Percentiles rank a stretch among this genome's conserved stretches.
phyloP scores from a whole-genome alignment of 1,140 invertebrate species.

The Apis dorsata region DNA sequence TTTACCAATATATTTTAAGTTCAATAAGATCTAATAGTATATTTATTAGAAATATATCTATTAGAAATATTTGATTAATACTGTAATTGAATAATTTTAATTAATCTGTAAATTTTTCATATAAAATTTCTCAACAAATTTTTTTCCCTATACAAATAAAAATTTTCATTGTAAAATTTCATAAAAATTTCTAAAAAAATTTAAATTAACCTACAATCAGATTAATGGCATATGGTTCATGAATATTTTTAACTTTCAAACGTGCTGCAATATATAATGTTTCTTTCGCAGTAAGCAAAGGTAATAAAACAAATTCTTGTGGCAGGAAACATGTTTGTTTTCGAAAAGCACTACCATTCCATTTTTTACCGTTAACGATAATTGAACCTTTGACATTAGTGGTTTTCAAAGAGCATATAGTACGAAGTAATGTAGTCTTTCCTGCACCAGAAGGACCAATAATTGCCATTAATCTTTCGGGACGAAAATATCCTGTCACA shows the following conservation, averaged over 20 bases:
- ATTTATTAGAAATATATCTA: too few relatives aligned
- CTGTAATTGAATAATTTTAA: too few relatives aligned
- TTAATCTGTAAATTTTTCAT: too few relatives aligned
- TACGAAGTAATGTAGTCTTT: constrained; percentile 89
- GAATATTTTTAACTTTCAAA: constrained; percentile 80
- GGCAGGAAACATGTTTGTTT: constrained; percentile 84
- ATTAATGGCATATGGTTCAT: not conserved
- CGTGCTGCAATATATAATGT: constrained; percentile 84
- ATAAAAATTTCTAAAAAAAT: not conserved
- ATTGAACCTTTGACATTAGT: constrained; percentile 58
- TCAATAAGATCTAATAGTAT: too few relatives aligned
- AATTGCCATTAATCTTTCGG: constrained; percentile 86
- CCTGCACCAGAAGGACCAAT: constrained; percentile 91
- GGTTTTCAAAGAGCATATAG: constrained; percentile 77
- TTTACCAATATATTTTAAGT: too few relatives aligned
- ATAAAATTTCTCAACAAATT: too few relatives aligned
- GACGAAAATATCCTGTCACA: constrained; percentile 81
- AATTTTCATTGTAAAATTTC: too few relatives aligned
- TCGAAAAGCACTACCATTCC: constrained; percentile 74
- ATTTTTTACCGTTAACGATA: constrained; percentile 61
- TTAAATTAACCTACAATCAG: constrained; percentile 59
- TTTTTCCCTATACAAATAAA: too few relatives aligned
- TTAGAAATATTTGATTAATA: too few relatives aligned
- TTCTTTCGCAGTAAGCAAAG: constrained; percentile 84
- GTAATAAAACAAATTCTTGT: constrained; percentile 85